Percentiles rank a stretch among this genome's conserved stretches.
phyloP scores from a whole-genome alignment of 2,888 invertebrate species.

The Acrobasis suavella region DNA sequence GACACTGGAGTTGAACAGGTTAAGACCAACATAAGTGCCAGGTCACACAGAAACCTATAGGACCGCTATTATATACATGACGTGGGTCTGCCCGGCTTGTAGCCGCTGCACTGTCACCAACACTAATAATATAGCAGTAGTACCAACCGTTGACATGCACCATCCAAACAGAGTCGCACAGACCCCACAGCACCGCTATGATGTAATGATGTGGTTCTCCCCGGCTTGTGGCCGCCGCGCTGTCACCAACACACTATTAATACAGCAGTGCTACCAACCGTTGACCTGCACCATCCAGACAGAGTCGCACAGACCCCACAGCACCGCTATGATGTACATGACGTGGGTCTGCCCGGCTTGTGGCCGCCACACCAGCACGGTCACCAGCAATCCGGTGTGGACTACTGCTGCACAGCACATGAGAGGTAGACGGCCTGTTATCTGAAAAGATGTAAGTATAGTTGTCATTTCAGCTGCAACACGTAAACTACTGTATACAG shows the following conservation, averaged over 20 bases:
- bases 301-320: slow-evolving; percentile 86
- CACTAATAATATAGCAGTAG: no score
- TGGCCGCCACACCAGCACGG: slow-evolving; percentile 83
- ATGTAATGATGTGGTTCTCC: slow-evolving; percentile 62
- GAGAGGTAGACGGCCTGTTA: slow-evolving; percentile 85
- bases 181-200: slow-evolving; percentile 84
- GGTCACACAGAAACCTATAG: slow-evolving; percentile 84
- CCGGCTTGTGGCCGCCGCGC: neutral
- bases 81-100: slow-evolving; percentile 44
- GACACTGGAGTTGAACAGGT: no score
- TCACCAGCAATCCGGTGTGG: slow-evolving; percentile 78
- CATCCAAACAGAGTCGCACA: slow-evolving; percentile 65
- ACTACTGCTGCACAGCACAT: slow-evolving; percentile 80
- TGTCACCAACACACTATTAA: neutral
- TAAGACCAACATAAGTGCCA: no score
- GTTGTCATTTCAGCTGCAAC: no score
- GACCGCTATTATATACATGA: slow-evolving; percentile 67
- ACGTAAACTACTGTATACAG: no score
- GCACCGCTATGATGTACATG: slow-evolving; percentile 82
- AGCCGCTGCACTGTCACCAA: no score
- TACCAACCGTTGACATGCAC: no score
- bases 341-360: slow-evolving; percentile 68
- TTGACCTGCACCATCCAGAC: slow-evolving; percentile 86
- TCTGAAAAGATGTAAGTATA: slow-evolving; percentile 43
- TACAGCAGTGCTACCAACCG: slow-evolving; percentile 58